Base-by-base conservation (phyloP, 1,140 invertebrate species). In the Radopholus similis region DNA sequence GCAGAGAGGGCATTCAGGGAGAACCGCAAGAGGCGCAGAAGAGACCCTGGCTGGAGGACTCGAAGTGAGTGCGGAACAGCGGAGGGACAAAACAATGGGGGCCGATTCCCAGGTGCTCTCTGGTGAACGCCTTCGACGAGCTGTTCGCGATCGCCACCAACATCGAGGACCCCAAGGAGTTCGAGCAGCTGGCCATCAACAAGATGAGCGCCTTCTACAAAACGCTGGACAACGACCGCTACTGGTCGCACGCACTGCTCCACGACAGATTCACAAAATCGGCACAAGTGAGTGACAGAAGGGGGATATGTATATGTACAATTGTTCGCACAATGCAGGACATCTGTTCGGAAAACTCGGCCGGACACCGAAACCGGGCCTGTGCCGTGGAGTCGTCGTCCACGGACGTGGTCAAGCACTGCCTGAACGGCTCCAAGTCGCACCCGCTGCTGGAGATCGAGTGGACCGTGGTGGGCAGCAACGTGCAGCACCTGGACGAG, bases 311-410 rank as follows among this genome's bases (percentile, higher is more conserved):
- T 65, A 11, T 5, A 21, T 15, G 34, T 8, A 38, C n/a, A 9
- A 68, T 5, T 30, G 18, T n/a, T 11, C 44, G 15, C 44, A 23
- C 28, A 21, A 64, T 78, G 58, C 34, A 78, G 71, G 79, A 94
- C 75, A 83, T 90, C 23, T 88, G 89, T 0, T 80, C 89, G 15
- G 92, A 95, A 84, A 96, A 95, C 80, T 87, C 85, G 32, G 85
- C 86, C 44, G 71, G 77, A 6, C 83, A 83, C 23, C 86, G 87
- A 0, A 77, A 88, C 0, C 90, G 89, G 74, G 77, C 94, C 2
- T 91, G 90, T 77, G 85, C 89, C n/a, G 84, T 88, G 4, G 93
- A 96, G 85, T 84, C 90, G 1, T 77, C 75, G 49, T 78, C 82
- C 2, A 71, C 69, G 18, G 68, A 76, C 5, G 73, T 76, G 63